Evolutionary conservation across 1,140 invertebrate species (phyloP).

Genomic region (Drosophila bipectinata): DNA sequence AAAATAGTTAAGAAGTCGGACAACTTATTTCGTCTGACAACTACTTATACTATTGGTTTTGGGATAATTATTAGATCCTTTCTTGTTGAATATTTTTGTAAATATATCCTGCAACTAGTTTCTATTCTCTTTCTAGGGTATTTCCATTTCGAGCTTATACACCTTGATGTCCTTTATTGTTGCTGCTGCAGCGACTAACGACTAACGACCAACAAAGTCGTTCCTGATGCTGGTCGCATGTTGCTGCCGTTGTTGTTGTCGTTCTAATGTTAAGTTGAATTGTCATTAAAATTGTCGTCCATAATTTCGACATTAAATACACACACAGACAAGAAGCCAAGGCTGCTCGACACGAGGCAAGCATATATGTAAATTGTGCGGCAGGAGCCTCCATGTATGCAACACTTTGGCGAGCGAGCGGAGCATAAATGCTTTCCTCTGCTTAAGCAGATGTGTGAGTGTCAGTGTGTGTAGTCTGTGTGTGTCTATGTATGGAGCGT

Average conservation of each 20-base stretch:
- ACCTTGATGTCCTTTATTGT: slow-evolving; percentile 23
- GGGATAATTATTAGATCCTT: too few relatives aligned
- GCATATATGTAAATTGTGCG: slow-evolving; percentile 70
- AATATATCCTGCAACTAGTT: neutral
- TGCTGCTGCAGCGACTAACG: slow-evolving; percentile 67
- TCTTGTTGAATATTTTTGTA: neutral
- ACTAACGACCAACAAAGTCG: slow-evolving; percentile 73
- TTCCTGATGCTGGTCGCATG: slow-evolving; percentile 70
- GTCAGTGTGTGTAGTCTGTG: slow-evolving; percentile 8
- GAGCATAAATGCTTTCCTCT: slow-evolving; percentile 74
- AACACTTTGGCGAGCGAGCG: slow-evolving; percentile 70
- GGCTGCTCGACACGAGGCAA: slow-evolving; percentile 10
- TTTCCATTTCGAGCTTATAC: neutral
- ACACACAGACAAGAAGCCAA: slow-evolving; percentile 39
- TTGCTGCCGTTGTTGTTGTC: slow-evolving; percentile 42
- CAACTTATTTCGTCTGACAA: neutral
- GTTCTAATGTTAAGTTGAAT: slow-evolving; percentile 80
- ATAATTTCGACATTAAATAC: slow-evolving; percentile 82
- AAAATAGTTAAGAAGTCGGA: neutral
- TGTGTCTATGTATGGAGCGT: slow-evolving; percentile 58
- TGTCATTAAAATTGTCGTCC: slow-evolving; percentile 82
- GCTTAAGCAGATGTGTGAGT: slow-evolving; percentile 23
- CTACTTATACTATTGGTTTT: too few relatives aligned
- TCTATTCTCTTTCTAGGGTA: neutral
- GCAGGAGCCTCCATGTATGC: slow-evolving; percentile 59